Percentiles rank a stretch among this genome's conserved stretches.
Conservation (phyloP, 2,888 invertebrate species). For the Psylliodes chrysocephalus region DNA sequence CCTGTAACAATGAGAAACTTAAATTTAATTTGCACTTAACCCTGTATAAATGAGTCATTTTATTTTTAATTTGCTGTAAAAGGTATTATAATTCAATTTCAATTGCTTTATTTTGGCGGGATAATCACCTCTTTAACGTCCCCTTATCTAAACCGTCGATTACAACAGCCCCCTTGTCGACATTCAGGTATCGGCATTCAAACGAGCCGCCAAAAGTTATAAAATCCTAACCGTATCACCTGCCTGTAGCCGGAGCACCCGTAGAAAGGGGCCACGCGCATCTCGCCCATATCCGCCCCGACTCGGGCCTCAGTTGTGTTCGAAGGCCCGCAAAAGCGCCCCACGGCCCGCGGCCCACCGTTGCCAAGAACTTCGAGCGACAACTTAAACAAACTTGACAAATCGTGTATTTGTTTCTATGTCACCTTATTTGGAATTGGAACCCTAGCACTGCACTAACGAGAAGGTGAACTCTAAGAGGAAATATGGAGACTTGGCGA, state of each 20-base stretch:
- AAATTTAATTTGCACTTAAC: no score
- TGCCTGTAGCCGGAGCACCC: slow-evolving; percentile 54
- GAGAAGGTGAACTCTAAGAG: neutral
- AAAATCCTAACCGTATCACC: slow-evolving; percentile 40
- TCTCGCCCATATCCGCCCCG: slow-evolving; percentile 61
- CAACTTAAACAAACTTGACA: slow-evolving; percentile 26
- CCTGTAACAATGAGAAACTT: no score
- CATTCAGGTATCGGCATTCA: slow-evolving; percentile 41
- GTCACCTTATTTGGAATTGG: slow-evolving; percentile 17
- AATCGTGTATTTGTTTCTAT: slow-evolving; percentile 23
- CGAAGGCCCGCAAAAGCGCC: slow-evolving; percentile 25
- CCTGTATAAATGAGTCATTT: no score
- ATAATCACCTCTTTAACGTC: no score
- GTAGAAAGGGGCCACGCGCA: slow-evolving; percentile 63
- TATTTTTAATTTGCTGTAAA: no score
- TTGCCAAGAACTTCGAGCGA: slow-evolving; percentile 40
- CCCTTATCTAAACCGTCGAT: neutral
- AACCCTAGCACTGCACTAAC: slow-evolving; percentile 8
- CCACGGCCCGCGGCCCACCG: slow-evolving; percentile 39
- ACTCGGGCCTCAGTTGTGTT: slow-evolving; percentile 47
- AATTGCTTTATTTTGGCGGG: no score
- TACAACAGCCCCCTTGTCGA: slow-evolving; percentile 21
- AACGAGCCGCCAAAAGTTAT: slow-evolving; percentile 47
- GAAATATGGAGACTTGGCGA: slow-evolving; percentile 63
- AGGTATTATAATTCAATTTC: no score